Base-by-base conservation (phyloP, 2,113 vertebrate genomes). In the Otolemur garnettii region DNA sequence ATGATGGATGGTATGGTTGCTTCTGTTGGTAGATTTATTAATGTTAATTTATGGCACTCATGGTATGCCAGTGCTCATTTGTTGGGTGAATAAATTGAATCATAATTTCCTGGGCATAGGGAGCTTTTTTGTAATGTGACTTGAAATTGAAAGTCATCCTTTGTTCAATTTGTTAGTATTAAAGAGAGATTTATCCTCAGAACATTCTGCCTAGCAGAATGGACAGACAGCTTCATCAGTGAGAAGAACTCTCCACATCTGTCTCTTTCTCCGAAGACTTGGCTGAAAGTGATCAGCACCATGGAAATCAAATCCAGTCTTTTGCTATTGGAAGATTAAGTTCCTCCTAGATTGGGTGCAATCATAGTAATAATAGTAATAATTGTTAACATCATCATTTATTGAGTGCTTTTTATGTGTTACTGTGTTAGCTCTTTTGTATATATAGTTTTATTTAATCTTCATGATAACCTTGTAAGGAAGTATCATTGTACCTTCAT, bases 141-240 rank as follows among this genome's bases (percentile, higher is more conserved):
- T 78, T 78, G 45, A 50, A 71, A 77, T 92, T 91, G 57, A 71
- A 88, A 85, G 64, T 90, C 66, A 64, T 60, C 55, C 69, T 94
- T 62, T 64, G 8, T 66, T 89, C 50, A 21, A 26, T 33, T 55
- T 78, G 42, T 13, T 78, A 60, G 45, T 92, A n/a, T 45, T 90
- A 62, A 96, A 91, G 66, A 90, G 59, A 94, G 26, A 18, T 71
- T 35, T 92, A 35, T 71, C 74, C 38, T 92, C 69, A 86, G 24
- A 59, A 64, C 62, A 82, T 55, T 64, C 24, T 88, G 14, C 85
- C 69, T 77, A 17, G 74, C 24, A 66, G 53, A 87, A 84, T 55
- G 26, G 38, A 81, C 81, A 77, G 26, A 53, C 28, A 79, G n/a
- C 10, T 45, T 64, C 45, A 86, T 33, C 60, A 78, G n/a, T 33